Evolutionary conservation across 2,888 invertebrate genomes (phyloP).

Genomic region (Oxycera nigricornis): DNA sequence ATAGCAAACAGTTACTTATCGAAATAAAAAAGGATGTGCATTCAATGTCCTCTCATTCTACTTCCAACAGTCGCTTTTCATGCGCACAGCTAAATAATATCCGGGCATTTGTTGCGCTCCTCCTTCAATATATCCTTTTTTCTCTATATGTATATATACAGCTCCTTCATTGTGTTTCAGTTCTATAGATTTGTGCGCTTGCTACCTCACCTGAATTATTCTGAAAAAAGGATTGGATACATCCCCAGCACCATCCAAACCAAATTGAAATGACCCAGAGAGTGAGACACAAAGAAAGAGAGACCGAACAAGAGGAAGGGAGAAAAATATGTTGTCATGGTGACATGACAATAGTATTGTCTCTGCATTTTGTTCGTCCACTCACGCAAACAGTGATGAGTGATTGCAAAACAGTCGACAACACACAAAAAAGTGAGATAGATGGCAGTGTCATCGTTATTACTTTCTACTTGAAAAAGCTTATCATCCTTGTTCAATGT

Average conservation of each 20-base stretch:
- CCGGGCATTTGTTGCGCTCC: slow-evolving; percentile 25
- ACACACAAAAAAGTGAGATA: slow-evolving; percentile 29
- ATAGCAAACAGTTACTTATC: slow-evolving; percentile 19
- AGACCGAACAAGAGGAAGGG: neutral
- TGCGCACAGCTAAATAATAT: slow-evolving; percentile 9
- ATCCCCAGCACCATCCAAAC: no score
- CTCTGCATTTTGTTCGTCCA: slow-evolving; percentile 6
- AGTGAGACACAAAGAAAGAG: neutral
- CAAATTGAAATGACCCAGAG: no score
- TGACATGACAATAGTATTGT: slow-evolving; percentile 44
- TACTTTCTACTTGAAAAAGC: slow-evolving; percentile 10
- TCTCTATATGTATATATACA: neutral
- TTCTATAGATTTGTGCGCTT: no score
- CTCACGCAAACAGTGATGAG: slow-evolving; percentile 14
- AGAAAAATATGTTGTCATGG: slow-evolving; percentile 45
- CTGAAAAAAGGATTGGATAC: no score
- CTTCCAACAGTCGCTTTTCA: neutral
- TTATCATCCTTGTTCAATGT: slow-evolving; percentile 33
- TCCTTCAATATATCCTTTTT: neutral
- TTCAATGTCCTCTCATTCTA: no score
- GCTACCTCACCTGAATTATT: slow-evolving; percentile 9
- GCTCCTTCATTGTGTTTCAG: slow-evolving; percentile 1
- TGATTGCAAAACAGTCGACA: slow-evolving; percentile 37
- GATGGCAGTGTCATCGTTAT: slow-evolving; percentile 37
- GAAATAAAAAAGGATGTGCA: slow-evolving; percentile 27